These are phyloP conservation scores for Coranthus polyacanthus DNA, from an alignment of 2,797 vertebrate species.

Conservation along the genomic window DNA sequence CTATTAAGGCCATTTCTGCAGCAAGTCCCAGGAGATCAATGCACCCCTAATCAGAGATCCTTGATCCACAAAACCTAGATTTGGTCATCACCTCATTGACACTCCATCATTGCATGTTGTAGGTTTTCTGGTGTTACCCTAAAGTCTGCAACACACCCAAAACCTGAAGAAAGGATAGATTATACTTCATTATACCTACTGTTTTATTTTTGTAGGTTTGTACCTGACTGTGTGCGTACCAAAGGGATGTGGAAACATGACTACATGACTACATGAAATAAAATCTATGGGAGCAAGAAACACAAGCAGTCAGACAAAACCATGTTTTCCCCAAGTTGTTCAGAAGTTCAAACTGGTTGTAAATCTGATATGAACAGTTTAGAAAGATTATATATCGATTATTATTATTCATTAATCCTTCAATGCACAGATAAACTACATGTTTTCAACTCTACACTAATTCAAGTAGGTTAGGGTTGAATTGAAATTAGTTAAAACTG, in stretches of 20 bases:
- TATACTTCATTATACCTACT: neutral
- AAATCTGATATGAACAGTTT: neutral
- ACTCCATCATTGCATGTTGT: slow-evolving; percentile 48
- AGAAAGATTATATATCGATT: neutral
- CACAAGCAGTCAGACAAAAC: neutral
- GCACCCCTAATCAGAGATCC: slow-evolving; percentile 76
- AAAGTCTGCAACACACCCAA: slow-evolving; percentile 8
- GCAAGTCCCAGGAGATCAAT: slow-evolving; percentile 69
- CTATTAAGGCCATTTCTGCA: slow-evolving; percentile 80
- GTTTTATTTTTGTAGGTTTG: neutral
- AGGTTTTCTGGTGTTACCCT: slow-evolving; percentile 37
- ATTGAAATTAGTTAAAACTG: no score
- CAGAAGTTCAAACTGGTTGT: neutral
- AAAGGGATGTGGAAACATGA: neutral
- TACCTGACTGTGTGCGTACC: neutral
- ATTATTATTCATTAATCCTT: no score
- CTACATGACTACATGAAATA: no score
- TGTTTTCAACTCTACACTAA: no score
- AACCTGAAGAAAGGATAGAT: slow-evolving; percentile 1
- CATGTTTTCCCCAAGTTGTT: no score
- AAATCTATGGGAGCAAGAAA: neutral
- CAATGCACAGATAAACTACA: no score
- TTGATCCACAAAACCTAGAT: slow-evolving; percentile 55
- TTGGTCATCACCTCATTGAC: slow-evolving; percentile 72
- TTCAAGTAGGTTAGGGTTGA: no score